These are phyloP conservation scores for Propsilocerus akamusi DNA, from an alignment of 1,140 invertebrate species.

Conservation along the genomic window DNA sequence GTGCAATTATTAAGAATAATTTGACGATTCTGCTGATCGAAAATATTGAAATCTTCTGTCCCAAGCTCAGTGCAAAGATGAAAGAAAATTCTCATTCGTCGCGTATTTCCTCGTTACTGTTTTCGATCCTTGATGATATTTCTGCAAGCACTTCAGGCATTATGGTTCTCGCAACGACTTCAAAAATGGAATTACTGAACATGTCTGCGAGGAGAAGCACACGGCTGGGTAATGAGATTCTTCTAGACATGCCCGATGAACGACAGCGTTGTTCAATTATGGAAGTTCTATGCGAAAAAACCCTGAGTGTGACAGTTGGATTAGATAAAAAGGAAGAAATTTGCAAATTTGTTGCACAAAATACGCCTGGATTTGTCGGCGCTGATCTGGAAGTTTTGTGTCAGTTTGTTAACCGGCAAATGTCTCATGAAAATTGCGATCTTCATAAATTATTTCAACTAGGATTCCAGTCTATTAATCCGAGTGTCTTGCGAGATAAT, in stretches of 20 bases:
- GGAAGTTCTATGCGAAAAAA: slow-evolving; percentile 7
- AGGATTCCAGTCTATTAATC: slow-evolving; percentile 19
- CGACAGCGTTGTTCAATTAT: slow-evolving; percentile 34
- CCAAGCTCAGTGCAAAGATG: slow-evolving; percentile 8
- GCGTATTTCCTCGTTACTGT: slow-evolving; percentile 18
- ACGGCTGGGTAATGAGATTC: slow-evolving; percentile 21
- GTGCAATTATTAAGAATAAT: slow-evolving; percentile 11
- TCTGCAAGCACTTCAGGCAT: slow-evolving; percentile 12
- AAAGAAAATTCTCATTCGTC: slow-evolving; percentile 12
- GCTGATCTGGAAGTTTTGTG: slow-evolving; percentile 47
- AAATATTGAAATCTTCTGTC: slow-evolving; percentile 22
- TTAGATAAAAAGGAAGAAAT: slow-evolving; percentile 6
- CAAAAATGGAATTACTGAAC: slow-evolving; percentile 18
- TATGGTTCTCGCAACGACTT: slow-evolving; percentile 24
- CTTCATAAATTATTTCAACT: slow-evolving; percentile 7
- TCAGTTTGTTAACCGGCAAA: slow-evolving; percentile 18
- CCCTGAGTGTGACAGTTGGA: slow-evolving; percentile 2
- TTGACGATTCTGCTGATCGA: slow-evolving; percentile 20
- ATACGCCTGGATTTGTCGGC: slow-evolving; percentile 75
- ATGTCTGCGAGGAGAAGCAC: slow-evolving; percentile 18
- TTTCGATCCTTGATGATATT: slow-evolving; percentile 21
- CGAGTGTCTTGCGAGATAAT: slow-evolving; percentile 32
- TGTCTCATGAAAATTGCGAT: neutral
- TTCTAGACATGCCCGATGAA: slow-evolving; percentile 45
- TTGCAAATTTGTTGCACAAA: slow-evolving; percentile 28